Percentiles rank a stretch among this genome's conserved stretches.
Conservation (phyloP, 2,797 vertebrate genomes). For the Rhinophrynus dorsalis region DNA sequence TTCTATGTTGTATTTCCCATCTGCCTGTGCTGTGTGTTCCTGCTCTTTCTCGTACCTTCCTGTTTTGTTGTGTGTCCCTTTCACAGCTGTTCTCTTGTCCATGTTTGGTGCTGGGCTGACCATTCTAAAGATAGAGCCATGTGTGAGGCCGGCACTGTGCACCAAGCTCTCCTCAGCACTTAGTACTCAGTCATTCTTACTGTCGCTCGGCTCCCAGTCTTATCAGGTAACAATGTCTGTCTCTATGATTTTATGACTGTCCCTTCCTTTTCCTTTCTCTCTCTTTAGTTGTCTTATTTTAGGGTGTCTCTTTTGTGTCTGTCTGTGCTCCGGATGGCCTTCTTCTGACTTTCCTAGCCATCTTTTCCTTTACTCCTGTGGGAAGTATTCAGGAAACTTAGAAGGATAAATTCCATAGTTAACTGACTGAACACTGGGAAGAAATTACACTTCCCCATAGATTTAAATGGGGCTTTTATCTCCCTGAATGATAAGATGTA, state of each 20-base stretch:
- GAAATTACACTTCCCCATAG: too few species aligned
- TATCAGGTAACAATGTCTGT: background rate
- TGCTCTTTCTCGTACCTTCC: background rate
- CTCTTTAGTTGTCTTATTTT: too few species aligned
- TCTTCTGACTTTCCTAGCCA: background rate
- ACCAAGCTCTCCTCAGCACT: background rate
- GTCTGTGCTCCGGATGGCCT: too few species aligned
- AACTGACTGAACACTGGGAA: too few species aligned
- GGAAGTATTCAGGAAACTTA: too few species aligned
- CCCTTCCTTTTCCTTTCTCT: background rate
- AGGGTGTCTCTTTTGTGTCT: too few species aligned
- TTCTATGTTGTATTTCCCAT: too few species aligned
- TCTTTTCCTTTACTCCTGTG: too few species aligned
- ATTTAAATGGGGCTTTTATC: too few species aligned
- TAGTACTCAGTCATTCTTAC: background rate
- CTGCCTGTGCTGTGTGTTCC: too few species aligned
- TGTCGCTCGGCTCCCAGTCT: background rate
- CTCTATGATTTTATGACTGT: background rate
- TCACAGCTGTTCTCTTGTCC: constrained; percentile 34
- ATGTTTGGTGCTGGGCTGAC: constrained; percentile 38
- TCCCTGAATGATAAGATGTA: too few species aligned
- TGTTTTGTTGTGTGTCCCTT: constrained; percentile 3
- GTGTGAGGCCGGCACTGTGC: constrained; percentile 5
- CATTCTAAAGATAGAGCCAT: constrained; percentile 35
- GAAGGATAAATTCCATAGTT: too few species aligned